Base-by-base conservation (phyloP, 1,140 invertebrate species). In the Thaumatotibia leucotreta region DNA sequence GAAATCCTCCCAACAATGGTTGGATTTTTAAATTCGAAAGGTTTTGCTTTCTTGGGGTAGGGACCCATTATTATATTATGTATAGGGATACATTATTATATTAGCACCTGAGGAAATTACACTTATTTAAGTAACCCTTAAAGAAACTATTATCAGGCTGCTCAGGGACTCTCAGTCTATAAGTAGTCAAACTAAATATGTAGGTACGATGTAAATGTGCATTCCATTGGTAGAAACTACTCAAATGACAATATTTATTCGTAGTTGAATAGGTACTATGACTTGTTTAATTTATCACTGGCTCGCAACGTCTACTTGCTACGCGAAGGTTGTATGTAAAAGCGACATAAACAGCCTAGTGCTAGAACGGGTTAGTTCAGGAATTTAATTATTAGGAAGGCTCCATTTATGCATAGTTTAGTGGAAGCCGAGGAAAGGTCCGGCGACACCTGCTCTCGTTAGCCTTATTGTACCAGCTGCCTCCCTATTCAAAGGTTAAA, bases 341-440 rank as follows among this genome's bases (percentile, higher is more conserved):
- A 45, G 39, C 17, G 35, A n/a, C 14, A 45, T 20, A 17, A 45
- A 45, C 39, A n/a, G 23, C 24, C 23, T 58, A 27, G 52, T 29
- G 20, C 24, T 14, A 27, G 11, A 27, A 24, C 23, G 52, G 52
- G 23, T 58, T 58, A 14, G 24, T 27, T 20, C 52, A 58, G 52
- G 27, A 58, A 58, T 58, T 58, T 58, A 58, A 58, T 58, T 58
- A 58, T 58, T 58, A 58, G 24, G 24, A 27, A 58, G 24, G 23
- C 52, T 58, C 52, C 52, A 29, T 58, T 58, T 58, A 58, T 58
- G 52, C 52, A 58, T 58, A 58, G 52, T 58, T 58, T 58, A 58
- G 52, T 58, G 52, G 52, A 58, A 27, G 29, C 27, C 11, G 52
- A 29, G 52, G 52, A 58, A 58, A 58, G 52, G 52, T 58, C 52